A percentile compares a stretch with the other conserved stretches of the same genome.
These are phyloP conservation scores for Sebastes iracundus DNA, from an alignment of 2,797 vertebrate species.

Conservation along the genomic window DNA sequence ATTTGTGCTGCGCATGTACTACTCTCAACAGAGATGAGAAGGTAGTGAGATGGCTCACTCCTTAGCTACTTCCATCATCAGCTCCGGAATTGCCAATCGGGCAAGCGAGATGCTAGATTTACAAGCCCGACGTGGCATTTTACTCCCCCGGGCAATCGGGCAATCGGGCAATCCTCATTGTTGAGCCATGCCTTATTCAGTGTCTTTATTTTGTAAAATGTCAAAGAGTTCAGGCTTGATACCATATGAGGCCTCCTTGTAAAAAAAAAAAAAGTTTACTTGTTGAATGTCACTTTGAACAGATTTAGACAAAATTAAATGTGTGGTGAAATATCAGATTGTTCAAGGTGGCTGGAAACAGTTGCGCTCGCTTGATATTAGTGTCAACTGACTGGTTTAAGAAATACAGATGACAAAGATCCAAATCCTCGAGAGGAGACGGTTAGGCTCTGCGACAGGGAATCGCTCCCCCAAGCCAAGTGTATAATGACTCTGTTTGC, in stretches of 20 bases:
- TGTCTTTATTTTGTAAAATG: background rate
- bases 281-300: constrained; percentile 47
- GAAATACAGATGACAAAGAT: constrained; percentile 66
- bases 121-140: too few species aligned
- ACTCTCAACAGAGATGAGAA: too few species aligned
- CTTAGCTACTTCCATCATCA: too few species aligned
- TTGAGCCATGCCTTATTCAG: background rate
- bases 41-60: too few species aligned
- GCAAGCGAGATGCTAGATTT: too few species aligned
- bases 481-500: constrained; percentile 76
- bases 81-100: too few species aligned
- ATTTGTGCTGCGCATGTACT: too few species aligned
- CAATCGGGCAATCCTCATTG: too few species aligned
- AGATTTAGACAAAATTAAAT: background rate
- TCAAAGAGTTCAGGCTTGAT: background rate
- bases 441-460: constrained; percentile 67
- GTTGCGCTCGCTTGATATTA: constrained; percentile 67
- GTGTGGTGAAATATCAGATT: constrained; percentile 56
- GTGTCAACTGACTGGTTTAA: constrained; percentile 69
- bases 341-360: constrained; percentile 60
- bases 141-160: too few species aligned
- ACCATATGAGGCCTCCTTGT: background rate
- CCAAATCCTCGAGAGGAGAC: constrained; percentile 60
- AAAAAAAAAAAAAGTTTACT: constrained; percentile 5
- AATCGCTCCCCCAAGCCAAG: constrained; percentile 70